Evolutionary conservation across 1,140 invertebrate genomes (phyloP).

Genomic region (Apocrypta bakeri): DNA sequence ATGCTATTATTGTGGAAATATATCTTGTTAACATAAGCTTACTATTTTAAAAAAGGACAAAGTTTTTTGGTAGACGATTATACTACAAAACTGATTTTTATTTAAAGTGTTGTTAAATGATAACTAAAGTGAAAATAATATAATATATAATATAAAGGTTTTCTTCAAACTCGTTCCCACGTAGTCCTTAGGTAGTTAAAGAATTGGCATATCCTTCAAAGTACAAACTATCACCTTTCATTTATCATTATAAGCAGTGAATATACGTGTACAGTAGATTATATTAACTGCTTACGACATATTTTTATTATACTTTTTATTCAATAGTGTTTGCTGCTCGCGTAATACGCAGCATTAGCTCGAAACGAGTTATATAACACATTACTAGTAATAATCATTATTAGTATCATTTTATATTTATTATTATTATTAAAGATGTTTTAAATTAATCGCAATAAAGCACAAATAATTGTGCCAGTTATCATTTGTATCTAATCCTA

Average conservation of each 20-base stretch:
- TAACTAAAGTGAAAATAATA: slow-evolving; percentile 40
- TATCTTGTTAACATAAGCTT: background rate
- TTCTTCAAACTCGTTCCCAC: slow-evolving; percentile 13
- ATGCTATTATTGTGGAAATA: background rate
- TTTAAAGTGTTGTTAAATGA: slow-evolving; percentile 37
- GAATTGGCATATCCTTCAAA: slow-evolving; percentile 32
- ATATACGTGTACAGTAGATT: slow-evolving; percentile 37
- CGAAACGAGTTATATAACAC: slow-evolving; percentile 34
- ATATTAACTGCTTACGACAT: slow-evolving; percentile 16
- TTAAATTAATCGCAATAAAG: slow-evolving; percentile 44
- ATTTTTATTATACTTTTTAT: slow-evolving; percentile 39
- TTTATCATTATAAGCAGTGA: slow-evolving; percentile 33
- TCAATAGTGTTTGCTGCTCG: slow-evolving; percentile 21
- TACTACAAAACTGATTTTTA: slow-evolving; percentile 43
- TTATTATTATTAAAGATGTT: slow-evolving; percentile 34
- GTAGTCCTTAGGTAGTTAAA: slow-evolving; percentile 24
- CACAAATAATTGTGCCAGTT: slow-evolving; percentile 42
- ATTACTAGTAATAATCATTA: slow-evolving; percentile 35
- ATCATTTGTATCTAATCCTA: slow-evolving; percentile 41
- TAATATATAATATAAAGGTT: slow-evolving; percentile 22
- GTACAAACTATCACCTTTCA: slow-evolving; percentile 39
- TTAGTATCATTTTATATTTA: slow-evolving; percentile 37
- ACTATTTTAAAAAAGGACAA: slow-evolving; percentile 11
- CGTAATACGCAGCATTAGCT: slow-evolving; percentile 19
- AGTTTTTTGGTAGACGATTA: slow-evolving; percentile 12